Evolutionary conservation across 2,113 vertebrate genomes (phyloP), one percentile per base, ranked within the genome.

Genomic region (Nasalis larvatus): DNA sequence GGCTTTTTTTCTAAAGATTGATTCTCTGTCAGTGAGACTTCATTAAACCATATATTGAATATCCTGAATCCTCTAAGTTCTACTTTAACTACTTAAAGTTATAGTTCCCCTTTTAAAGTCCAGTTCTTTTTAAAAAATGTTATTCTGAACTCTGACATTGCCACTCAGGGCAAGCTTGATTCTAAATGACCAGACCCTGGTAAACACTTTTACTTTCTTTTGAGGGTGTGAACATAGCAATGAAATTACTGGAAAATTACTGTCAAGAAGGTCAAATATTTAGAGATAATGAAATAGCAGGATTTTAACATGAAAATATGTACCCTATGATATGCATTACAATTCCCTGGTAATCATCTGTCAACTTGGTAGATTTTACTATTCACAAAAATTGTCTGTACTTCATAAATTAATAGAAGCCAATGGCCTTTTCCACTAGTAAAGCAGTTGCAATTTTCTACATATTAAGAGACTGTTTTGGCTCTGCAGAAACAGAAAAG

Each of bases 61-160:
- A 93, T 66, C 45, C 69, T 86, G 54, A 95, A 71, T 94, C 40
- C 40, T 93, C 37, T 91, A 68, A 66, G 23, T 40, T 96, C 35
- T 49, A 52, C 58, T 54, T 91, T 91, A 60, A 66, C 27, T 63
- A 13, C 27, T 14, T 63, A 63, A 63, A 63, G 12, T 63, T 63
- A 63, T 14, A 30, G 66, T 77, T 92, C 49, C 11, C 49, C 73
- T 40, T 77, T 42, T 63, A 92, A 87, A 95, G 66, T 40, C 23
- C 1, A 93, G 40, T 49, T 5, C 20, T 85, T 73, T 56, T 88
- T 47, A 10, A 32, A 20, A 40, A 90, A 47, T 76, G 30, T 30
- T 11, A 9, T 49, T 35, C 40, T 76, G 56, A 92, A 86, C 17
- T 1, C 20, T 92, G 58, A 90, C 4, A 54, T n/a, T 81, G 12